Evolutionary conservation across 2,888 invertebrate species (phyloP).

Genomic region (Drosophila antonietae): DNA sequence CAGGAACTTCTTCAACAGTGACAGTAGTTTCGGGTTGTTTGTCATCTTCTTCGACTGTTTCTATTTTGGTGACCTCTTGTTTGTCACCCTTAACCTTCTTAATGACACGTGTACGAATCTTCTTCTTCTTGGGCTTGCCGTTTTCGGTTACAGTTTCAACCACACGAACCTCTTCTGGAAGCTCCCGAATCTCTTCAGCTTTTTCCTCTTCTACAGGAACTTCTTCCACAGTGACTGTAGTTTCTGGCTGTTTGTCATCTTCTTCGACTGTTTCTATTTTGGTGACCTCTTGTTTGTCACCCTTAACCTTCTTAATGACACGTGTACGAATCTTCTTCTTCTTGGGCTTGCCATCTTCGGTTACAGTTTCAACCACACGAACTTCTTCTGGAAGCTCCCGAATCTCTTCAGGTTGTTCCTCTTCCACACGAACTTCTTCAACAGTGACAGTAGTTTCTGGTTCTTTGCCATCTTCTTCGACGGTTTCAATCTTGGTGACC

Average conservation of each 20-base stretch:
- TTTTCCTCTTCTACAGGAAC: constrained; percentile 18
- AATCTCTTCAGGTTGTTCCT: constrained; percentile 14
- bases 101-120: constrained; percentile 29
- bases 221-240: constrained; percentile 34
- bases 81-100: constrained; percentile 32
- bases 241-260: constrained; percentile 31
- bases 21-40: constrained; percentile 25
- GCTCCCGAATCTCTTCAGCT: constrained; percentile 20
- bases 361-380: constrained; percentile 13
- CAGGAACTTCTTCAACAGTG: constrained; percentile 20
- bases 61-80: constrained; percentile 32
- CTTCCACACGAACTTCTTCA: constrained; percentile 12
- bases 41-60: constrained; percentile 30
- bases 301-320: constrained; percentile 32
- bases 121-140: constrained; percentile 30
- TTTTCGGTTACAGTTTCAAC: constrained; percentile 22
- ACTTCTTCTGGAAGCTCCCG: constrained; percentile 27
- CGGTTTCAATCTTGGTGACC: constrained; percentile 29
- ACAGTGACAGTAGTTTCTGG: constrained; percentile 28
- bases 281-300: constrained; percentile 37
- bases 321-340: constrained; percentile 39
- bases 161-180: constrained; percentile 29
- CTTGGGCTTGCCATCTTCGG: constrained; percentile 21
- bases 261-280: constrained; percentile 39
- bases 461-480: constrained; percentile 24